A percentile compares a stretch with the other conserved stretches of the same genome.
Evolutionary conservation across 2,888 invertebrate species (phyloP).

Genomic region (Hipparchia semele): DNA sequence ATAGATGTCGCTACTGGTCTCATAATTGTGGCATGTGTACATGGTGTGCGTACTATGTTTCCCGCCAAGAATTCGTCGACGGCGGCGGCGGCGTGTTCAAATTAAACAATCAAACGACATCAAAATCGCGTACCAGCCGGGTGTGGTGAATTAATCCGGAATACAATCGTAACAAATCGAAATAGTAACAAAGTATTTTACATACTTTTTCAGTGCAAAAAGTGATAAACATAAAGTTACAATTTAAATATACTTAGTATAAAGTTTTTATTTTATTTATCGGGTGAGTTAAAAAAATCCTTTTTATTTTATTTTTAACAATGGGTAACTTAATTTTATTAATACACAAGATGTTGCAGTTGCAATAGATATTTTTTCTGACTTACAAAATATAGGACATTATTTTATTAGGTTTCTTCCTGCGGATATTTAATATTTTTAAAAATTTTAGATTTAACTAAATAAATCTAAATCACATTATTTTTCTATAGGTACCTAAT

Average conservation of each 20-base stretch:
- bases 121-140: constrained; percentile 72
- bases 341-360: too few species aligned
- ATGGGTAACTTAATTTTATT: too few species aligned
- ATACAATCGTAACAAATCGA: constrained; percentile 14
- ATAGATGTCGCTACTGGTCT: constrained; percentile 53
- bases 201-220: constrained; percentile 24
- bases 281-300: constrained; percentile 7
- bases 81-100: constrained; percentile 67
- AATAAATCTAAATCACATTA: too few species aligned
- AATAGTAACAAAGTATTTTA: constrained; percentile 11
- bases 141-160: constrained; percentile 36
- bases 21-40: too few species aligned
- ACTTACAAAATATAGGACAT: too few species aligned
- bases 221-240: constrained; percentile 17
- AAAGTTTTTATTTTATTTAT: not conserved
- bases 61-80: constrained; percentile 38
- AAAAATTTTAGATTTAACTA: too few species aligned
- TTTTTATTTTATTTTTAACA: not conserved
- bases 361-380: too few species aligned
- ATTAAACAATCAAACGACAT: constrained; percentile 71
- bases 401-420: too few species aligned
- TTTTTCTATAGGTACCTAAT: too few species aligned
- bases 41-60: constrained; percentile 19
- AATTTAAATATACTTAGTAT: not conserved
- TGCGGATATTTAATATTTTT: too few species aligned